Evolutionary conservation across 2,888 invertebrate genomes (phyloP).

Genomic region (Chaetogeoica ovagalla): DNA sequence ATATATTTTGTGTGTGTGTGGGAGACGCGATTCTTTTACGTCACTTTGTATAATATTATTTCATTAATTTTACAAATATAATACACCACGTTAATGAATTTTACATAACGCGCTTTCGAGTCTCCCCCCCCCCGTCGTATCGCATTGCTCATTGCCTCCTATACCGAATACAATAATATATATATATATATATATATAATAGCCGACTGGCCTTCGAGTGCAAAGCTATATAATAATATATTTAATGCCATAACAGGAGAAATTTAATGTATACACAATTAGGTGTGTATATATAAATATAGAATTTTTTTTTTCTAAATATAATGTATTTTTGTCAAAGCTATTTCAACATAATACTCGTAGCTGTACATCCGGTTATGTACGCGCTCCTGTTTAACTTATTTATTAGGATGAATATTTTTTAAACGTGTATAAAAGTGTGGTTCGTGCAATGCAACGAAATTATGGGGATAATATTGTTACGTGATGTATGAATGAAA

Average conservation of each 20-base stretch:
- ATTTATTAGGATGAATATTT: not conserved
- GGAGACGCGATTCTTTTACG: too few species aligned
- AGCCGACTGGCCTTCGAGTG: not conserved
- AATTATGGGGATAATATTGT: not conserved
- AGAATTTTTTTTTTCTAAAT: not conserved
- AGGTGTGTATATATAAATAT: too few species aligned
- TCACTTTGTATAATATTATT: too few species aligned
- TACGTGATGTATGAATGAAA: too few species aligned
- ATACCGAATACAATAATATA: too few species aligned
- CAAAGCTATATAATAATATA: not conserved
- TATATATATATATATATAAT: not conserved
- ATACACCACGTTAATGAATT: too few species aligned
- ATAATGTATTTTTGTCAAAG: slow-evolving; percentile 1
- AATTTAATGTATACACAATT: not conserved
- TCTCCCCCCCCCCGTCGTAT: too few species aligned
- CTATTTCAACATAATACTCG: not conserved
- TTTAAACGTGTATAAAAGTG: slow-evolving; percentile 10
- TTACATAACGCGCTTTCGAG: too few species aligned
- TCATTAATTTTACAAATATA: too few species aligned
- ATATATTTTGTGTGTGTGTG: too few species aligned
- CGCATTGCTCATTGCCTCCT: too few species aligned
- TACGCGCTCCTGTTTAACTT: slow-evolving; percentile 21
- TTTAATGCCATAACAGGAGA: slow-evolving; percentile 7
- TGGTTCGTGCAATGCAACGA: not conserved
- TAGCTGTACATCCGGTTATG: slow-evolving; percentile 13